Conservation (phyloP, 2,797 vertebrate genomes). For the Lateolabrax maculatus region DNA sequence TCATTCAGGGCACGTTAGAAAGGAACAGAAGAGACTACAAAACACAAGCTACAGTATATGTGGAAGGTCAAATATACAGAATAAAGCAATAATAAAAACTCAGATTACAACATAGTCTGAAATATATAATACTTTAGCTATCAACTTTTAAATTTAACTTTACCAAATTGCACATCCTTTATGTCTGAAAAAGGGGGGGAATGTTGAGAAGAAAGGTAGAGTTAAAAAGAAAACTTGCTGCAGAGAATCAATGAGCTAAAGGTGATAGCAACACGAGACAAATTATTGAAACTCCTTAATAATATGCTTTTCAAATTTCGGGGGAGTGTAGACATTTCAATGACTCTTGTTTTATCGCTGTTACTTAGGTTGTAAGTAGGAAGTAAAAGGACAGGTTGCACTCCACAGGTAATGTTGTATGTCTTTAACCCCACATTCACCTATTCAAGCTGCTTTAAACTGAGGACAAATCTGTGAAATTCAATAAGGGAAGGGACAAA, state of each 20-base stretch:
- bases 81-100: neutral
- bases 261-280: neutral
- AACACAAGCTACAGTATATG: neutral
- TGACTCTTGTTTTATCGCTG: neutral
- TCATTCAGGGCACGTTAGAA: neutral
- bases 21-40: neutral
- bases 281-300: neutral
- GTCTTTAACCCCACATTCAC: constrained; percentile 67
- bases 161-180: neutral
- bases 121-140: neutral
- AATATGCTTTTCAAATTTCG: neutral
- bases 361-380: neutral
- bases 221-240: neutral
- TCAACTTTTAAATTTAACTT: neutral
- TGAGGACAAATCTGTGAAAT: constrained; percentile 67
- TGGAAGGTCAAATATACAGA: neutral
- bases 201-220: neutral
- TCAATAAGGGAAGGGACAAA: constrained; percentile 67
- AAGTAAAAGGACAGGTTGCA: constrained; percentile 24
- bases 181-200: neutral
- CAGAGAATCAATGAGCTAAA: neutral
- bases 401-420: constrained; percentile 23
- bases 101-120: neutral
- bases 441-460: constrained; percentile 44
- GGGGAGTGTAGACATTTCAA: neutral